Base-by-base conservation (phyloP, 1,140 invertebrate genomes). In the Drosophila chauvacae region DNA sequence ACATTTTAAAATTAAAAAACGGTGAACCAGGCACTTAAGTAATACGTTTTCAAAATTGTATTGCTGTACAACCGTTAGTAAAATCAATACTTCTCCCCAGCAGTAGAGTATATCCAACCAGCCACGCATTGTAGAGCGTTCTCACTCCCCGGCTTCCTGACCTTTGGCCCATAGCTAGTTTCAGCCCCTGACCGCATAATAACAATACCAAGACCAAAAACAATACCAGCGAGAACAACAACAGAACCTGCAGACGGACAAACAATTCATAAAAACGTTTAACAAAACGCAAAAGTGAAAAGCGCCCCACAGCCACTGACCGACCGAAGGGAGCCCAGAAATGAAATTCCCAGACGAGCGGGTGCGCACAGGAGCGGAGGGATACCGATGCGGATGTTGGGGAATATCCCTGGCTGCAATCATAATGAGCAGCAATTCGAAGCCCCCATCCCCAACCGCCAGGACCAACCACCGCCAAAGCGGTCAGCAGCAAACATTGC, bases 251-350 rank as follows among this genome's bases (percentile, higher is more conserved):
- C 69, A 72, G 69, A 70, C 66, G 66, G 66, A 69, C 70, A 56
- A 70, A 78, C 84, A 87, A 87, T 88, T 87, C 84, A 88, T 88
- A 88, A 88, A 87, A 87, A 80, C 85, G 80, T 90, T 88, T 88
- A 84, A 84, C 81, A 88, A 80, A 82, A 87, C 84, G 84, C 83
- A 87, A 87, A 80, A 88, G 80, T 74, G 77, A 58, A 80, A 88
- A 58, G 47, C 53, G 37, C 47, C 58, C 48, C 57, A 51, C 28
- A 44, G 45, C 47, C 20, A 47, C 23, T 47, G 42, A 13, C 44
- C 44, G 44, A 57, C 77, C 66, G 60, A 68, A 53, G 63, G 59
- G 60, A 68, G 55, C 35, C 72, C 66, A 80, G 70, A 85, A 75
- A 80, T 50, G 62, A 90, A 88, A 88, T 88, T 88, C 84, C 80